Evolutionary conservation across 2,113 vertebrate species (phyloP).

Genomic region (Thamnophis sirtalis): DNA sequence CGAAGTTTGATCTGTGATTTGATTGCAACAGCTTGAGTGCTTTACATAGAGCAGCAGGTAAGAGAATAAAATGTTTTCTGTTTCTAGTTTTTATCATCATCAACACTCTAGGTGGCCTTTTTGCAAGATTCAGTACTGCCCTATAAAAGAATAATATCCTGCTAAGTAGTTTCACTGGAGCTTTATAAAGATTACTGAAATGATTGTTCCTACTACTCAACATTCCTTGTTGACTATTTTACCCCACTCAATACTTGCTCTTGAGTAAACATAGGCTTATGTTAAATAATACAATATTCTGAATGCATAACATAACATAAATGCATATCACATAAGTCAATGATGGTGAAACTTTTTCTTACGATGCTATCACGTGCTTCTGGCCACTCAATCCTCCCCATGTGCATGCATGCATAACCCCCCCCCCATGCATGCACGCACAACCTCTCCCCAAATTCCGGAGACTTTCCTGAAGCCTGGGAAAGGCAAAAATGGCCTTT

Average conservation of each 20-base stretch:
- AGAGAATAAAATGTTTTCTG: neutral
- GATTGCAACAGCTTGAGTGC: neutral
- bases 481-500: too few species aligned
- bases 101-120: neutral
- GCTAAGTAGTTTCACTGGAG: neutral
- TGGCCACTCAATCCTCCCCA: too few species aligned
- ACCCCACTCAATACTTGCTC: neutral
- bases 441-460: too few species aligned
- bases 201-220: neutral
- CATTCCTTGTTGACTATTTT: neutral
- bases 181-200: neutral
- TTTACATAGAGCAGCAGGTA: neutral
- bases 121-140: neutral
- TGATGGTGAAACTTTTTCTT: too few species aligned
- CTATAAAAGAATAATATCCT: neutral
- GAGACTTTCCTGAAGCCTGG: too few species aligned
- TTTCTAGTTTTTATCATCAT: neutral
- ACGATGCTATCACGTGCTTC: too few species aligned
- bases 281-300: neutral
- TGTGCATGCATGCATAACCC: too few species aligned
- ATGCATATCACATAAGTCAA: too few species aligned
- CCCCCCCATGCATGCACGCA: too few species aligned
- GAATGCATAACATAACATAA: neutral
- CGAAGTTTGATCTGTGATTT: neutral
- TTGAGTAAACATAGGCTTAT: neutral